A percentile compares a stretch with the other conserved stretches of the same genome.
These are phyloP conservation scores for Todiramphus chloris DNA, from an alignment of 2,113 vertebrate species.

Conservation along the genomic window DNA sequence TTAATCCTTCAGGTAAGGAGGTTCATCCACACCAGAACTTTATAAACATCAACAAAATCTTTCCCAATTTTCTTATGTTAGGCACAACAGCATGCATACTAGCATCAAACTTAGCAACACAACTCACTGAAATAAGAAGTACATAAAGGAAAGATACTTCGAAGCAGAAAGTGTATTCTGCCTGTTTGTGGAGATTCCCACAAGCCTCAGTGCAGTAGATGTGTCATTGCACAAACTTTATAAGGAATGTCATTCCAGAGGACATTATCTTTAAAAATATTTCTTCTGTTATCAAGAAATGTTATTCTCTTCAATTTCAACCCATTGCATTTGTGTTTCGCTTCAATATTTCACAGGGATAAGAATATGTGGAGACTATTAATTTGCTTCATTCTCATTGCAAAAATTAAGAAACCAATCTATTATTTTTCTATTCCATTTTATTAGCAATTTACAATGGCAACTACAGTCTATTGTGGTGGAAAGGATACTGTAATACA, in stretches of 20 bases:
- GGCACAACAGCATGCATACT: fast-evolving
- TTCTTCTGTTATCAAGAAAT: background rate
- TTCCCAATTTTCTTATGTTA: background rate
- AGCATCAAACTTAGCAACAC: background rate
- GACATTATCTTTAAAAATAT: background rate
- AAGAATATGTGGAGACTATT: background rate
- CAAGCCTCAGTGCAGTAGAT: background rate
- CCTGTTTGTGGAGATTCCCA: background rate
- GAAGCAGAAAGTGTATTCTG: background rate
- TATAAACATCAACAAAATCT: background rate
- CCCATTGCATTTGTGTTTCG: background rate
- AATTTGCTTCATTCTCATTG: background rate
- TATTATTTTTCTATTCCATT: background rate
- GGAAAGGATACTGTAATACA: background rate
- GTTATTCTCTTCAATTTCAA: background rate
- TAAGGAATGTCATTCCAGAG: background rate
- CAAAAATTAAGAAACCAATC: background rate
- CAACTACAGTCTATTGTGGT: background rate
- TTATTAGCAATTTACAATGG: background rate
- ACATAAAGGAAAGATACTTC: background rate
- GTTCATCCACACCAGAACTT: background rate
- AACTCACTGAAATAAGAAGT: background rate
- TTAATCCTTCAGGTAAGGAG: background rate
- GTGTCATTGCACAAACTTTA: background rate
- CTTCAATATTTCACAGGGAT: background rate